Conservation (phyloP, 2,888 invertebrate species). For the Xylota sylvarum region DNA sequence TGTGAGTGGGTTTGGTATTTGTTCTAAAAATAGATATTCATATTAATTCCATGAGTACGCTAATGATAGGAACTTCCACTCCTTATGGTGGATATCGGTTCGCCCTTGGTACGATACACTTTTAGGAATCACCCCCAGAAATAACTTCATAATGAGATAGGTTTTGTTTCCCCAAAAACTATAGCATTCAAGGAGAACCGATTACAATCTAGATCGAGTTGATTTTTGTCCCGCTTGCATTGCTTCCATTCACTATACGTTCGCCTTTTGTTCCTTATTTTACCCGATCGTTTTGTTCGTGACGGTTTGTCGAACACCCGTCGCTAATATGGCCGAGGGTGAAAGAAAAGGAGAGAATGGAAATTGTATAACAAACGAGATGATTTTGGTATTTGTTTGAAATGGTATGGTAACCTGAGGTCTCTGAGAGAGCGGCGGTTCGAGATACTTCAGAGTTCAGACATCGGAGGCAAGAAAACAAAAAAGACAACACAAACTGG, state of each 20-base stretch:
- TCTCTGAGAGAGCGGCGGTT: slow-evolving; percentile 19
- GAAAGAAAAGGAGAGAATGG: background rate
- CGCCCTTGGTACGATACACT: background rate
- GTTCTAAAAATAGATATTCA: slow-evolving; percentile 42
- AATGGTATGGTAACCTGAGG: slow-evolving; percentile 40
- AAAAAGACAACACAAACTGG: slow-evolving; percentile 53
- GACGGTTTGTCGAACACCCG: slow-evolving; percentile 67
- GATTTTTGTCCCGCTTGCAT: background rate
- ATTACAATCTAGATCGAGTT: slow-evolving; percentile 60
- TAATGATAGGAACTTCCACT: slow-evolving; percentile 30
- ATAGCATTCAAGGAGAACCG: slow-evolving; percentile 35
- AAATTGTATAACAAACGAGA: slow-evolving; percentile 63
- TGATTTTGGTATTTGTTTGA: slow-evolving; percentile 52
- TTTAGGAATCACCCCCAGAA: slow-evolving; percentile 5
- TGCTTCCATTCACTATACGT: slow-evolving; percentile 16
- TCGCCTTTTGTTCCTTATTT: slow-evolving; percentile 27
- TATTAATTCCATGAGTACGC: slow-evolving; percentile 20
- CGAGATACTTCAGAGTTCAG: slow-evolving; percentile 21
- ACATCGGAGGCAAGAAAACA: slow-evolving; percentile 9
- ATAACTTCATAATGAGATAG: slow-evolving; percentile 17
- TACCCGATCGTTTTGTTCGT: slow-evolving; percentile 46
- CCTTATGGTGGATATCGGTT: background rate
- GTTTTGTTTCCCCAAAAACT: slow-evolving; percentile 13
- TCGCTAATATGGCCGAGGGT: slow-evolving; percentile 40
- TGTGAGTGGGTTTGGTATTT: slow-evolving; percentile 28